Evolutionary conservation across 2,113 vertebrate species (phyloP).

Genomic region (Panthera uncia): DNA sequence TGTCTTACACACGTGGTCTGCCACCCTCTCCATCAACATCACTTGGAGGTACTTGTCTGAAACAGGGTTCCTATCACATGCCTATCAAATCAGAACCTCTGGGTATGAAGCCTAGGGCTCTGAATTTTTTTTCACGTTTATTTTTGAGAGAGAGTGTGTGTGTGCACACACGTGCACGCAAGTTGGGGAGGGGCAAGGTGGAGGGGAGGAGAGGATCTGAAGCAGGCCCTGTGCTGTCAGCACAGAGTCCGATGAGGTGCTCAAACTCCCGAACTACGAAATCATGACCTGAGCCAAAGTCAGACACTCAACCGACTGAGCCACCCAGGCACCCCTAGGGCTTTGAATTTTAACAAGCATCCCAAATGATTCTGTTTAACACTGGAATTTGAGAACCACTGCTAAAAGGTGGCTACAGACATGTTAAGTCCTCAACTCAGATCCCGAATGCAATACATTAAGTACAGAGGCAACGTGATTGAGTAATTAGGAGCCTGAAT

Average conservation of each 20-base stretch:
- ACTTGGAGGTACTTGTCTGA: not conserved
- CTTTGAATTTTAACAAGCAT: constrained; percentile 17
- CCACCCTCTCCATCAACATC: not conserved
- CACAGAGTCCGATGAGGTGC: no score
- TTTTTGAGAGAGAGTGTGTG: no score
- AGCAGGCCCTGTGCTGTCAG: no score
- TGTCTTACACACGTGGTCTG: not conserved
- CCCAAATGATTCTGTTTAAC: not conserved
- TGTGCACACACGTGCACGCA: no score
- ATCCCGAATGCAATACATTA: not conserved
- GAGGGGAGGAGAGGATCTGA: no score
- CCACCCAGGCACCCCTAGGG: not conserved
- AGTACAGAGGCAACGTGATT: not conserved
- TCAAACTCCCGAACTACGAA: no score
- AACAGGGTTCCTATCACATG: not conserved
- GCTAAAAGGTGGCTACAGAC: not conserved
- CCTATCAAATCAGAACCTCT: not conserved
- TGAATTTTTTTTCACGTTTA: not conserved
- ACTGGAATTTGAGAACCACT: not conserved
- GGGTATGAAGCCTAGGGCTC: not conserved
- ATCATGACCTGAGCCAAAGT: no score
- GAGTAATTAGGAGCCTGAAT: not conserved
- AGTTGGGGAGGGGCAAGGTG: no score
- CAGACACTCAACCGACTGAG: no score
- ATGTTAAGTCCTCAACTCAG: not conserved